A percentile compares a stretch with the other conserved stretches of the same genome.
These are phyloP conservation scores for Pterocles gutturalis DNA, from an alignment of 2,113 vertebrate species.

Conservation along the genomic window DNA sequence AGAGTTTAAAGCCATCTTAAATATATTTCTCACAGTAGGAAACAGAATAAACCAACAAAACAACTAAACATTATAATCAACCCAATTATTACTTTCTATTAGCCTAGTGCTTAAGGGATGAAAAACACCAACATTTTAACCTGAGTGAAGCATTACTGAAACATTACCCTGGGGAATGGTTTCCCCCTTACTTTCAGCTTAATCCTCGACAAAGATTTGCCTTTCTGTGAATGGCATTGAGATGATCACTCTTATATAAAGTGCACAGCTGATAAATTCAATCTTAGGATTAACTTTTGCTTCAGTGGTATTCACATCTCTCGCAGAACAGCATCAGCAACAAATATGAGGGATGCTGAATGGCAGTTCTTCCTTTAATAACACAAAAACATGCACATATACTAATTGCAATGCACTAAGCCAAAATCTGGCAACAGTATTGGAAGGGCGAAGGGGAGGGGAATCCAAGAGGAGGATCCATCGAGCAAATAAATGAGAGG, in stretches of 20 bases:
- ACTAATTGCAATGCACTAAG: background rate
- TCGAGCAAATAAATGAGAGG: background rate
- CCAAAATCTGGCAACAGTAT: background rate
- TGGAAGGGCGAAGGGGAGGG: background rate
- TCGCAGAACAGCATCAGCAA: background rate
- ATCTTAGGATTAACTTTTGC: background rate
- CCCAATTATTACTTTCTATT: conserved; percentile 54
- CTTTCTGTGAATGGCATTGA: background rate
- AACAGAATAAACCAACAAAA: conserved; percentile 46
- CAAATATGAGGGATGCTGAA: background rate
- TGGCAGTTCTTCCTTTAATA: background rate
- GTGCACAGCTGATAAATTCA: background rate
- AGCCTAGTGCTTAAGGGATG: conserved; percentile 24
- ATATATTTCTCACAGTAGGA: conserved; percentile 17
- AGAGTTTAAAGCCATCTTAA: conserved; percentile 6
- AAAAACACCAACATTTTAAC: conserved; percentile 22
- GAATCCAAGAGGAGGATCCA: background rate
- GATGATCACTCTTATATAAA: background rate
- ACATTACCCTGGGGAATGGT: background rate
- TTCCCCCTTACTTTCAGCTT: background rate
- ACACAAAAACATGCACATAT: background rate
- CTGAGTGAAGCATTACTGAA: background rate
- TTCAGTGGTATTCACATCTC: background rate
- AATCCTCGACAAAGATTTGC: background rate
- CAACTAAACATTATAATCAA: conserved; percentile 50